Evolutionary conservation across 2,113 vertebrate genomes (phyloP), one percentile per base, ranked within the genome.

Genomic region (Hemiprocne comata): DNA sequence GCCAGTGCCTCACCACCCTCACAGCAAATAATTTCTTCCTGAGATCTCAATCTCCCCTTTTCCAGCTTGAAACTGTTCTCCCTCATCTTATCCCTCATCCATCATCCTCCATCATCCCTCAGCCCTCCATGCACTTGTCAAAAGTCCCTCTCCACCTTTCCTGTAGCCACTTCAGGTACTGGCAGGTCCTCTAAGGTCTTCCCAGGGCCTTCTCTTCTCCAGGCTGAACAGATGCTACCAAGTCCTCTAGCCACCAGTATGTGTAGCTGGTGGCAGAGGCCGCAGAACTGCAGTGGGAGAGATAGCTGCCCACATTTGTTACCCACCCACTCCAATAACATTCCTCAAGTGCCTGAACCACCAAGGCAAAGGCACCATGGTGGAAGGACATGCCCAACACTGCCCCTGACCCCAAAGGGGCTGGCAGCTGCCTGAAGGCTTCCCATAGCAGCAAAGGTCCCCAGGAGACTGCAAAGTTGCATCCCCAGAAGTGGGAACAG

Each of bases 341-440:
- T 33, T 34, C 53, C 50, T 58, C 17, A 33, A 29, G 29, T 12
- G 13, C 54, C 48, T 18, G n/a, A 28, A 50, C 51, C 4, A 50
- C 51, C 4, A 2, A 51, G 28, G 17, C 34, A 73, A 34, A 73
- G 58, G n/a, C 33, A 36, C 5, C 0, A 0, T 2, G 14, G 19
- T 24, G 24, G 58, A 36, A 44, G 33, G 21, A 69, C 1, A 1
- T 77, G 11, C 6, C 40, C 38, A 74, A 34, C 67, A 14, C 7
- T 13, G 3, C 2, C 28, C 31, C 42, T 3, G 25, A 60, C 24
- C 21, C 51, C 24, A 36, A 51, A 44, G 23, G 20, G 7, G 29
- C 14, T 11, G 17, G 15, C 36, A 89, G 24, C 13, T 44, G 14
- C 36, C 36, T 18, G 9, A 62, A 83, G n/a, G 15, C 36, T 60